Conservation (phyloP, 2,888 invertebrate genomes). For the Drepana falcataria region DNA sequence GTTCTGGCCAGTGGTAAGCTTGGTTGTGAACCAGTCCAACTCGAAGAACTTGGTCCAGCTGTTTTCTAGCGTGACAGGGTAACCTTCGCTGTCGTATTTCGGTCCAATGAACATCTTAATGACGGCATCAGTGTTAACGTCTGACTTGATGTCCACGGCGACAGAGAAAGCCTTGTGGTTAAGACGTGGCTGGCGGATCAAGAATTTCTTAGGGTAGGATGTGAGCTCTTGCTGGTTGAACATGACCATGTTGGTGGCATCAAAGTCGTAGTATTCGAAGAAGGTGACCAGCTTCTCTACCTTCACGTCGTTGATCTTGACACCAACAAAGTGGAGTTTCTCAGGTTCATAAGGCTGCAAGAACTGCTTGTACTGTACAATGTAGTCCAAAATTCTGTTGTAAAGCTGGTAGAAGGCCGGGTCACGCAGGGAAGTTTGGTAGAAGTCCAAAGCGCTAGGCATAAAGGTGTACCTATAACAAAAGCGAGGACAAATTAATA, state of each 20-base stretch:
- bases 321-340: constrained; percentile 77
- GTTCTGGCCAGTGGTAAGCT: constrained; percentile 81
- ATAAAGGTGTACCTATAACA: constrained; percentile 56
- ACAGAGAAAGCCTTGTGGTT: constrained; percentile 84
- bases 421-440: constrained; percentile 82
- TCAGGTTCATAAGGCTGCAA: constrained; percentile 78
- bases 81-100: constrained; percentile 80
- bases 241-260: constrained; percentile 76
- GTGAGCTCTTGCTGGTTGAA: constrained; percentile 44
- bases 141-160: constrained; percentile 78
- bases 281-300: constrained; percentile 81
- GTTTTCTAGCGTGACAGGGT: constrained; percentile 68
- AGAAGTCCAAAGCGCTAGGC: constrained; percentile 81
- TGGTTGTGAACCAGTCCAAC: constrained; percentile 79
- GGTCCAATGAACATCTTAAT: constrained; percentile 84
- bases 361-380: constrained; percentile 79
- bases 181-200: constrained; percentile 83
- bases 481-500: no score
- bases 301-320: constrained; percentile 79
- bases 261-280: constrained; percentile 82
- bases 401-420: constrained; percentile 85
- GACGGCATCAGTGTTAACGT: constrained; percentile 76
- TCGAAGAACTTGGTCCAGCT: constrained; percentile 80
- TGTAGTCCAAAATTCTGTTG: constrained; percentile 78
- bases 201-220: constrained; percentile 54